Evolutionary conservation across 2,113 vertebrate species (phyloP), one percentile per base, ranked within the genome.

Genomic region (Sclerurus mexicanus): DNA sequence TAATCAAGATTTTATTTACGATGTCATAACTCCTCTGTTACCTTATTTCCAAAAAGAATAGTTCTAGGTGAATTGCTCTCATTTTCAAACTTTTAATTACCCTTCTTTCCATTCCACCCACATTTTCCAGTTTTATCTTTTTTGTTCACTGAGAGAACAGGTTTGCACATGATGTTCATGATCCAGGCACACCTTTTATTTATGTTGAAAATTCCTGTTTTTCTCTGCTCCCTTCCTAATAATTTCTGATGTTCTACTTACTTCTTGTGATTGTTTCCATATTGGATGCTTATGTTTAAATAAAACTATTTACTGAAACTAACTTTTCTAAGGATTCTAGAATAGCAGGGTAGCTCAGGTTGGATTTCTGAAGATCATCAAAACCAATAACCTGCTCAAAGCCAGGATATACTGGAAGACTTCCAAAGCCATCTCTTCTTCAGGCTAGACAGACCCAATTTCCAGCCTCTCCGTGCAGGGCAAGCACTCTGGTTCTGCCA

Each of bases 111-210:
- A 50, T 89, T 78, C 63, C 52, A 87, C 81, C 62, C 82, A 64
- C 4, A 5, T 75, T 89, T 93, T 89, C 39, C 35, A 44, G 40
- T 46, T 89, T 46, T 74, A 21, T 37, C 10, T 37, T 75, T 87
- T 80, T 58, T 74, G 21, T 74, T 91, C 4, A 14, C 60, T 64
- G 35, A 6, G 24, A 94, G 33, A 87, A 78, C 87, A 95, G 87
- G 56, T 95, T 94, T 75, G 52, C 78, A 94, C 92, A 94, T 60
- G 96, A 95, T 59, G 39, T 52, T 78, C 60, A 64, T 46, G 56
- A 96, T 87, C 44, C 42, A 78, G 89, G n/a, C 64, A 82, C 69
- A 87, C 39, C 73, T 91, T 87, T 35, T 27, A 55, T 85, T 94
- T 85, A 33, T 87, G 27, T 25, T 55, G 30, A 84, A 78, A 87